Base-by-base conservation (phyloP, 2,888 invertebrate genomes). In the Melinaea marsaeus region DNA sequence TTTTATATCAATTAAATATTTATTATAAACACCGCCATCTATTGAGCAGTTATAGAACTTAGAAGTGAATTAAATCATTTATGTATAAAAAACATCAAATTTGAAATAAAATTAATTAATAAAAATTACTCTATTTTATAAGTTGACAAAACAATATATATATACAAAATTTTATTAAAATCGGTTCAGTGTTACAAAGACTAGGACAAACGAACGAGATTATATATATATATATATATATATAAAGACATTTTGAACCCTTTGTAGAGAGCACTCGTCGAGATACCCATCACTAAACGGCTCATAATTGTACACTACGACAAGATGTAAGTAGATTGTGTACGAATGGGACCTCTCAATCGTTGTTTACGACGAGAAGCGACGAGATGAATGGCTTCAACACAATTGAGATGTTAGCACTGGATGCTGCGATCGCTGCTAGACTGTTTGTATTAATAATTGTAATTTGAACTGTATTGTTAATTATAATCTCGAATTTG, bases 351-450 rank as follows among this genome's bases (percentile, higher is more conserved):
- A 74, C 72, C 73, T 71, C 71, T 74, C 72, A 74, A 68, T 68
- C 55, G 66, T 69, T 67, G 59, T 70, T 71, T 70, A 70, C 69
- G 73, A 72, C 68, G 71, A 73, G 73, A 71, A 72, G 72, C 71
- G 70, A 67, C 22, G 22, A 73, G 76, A 74, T 76, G 79, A 79
- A 72, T 74, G 79, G 68, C 63, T 65, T 66, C 63, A 64, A 71
- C 71, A 68, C 69, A 78, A 87, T 87, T 86, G 84, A 87, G 80
- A 71, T 78, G 84, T 85, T 83, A 76, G 74, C 80, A 80, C 80
- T 79, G 66, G 51, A 6, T 69, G 70, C 70, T 69, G 60, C 62
- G 61, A 62, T 58, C 51, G 48, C 66, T 63, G 68, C 63, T 68
- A 61, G 62, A 46, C 6, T 57, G 62, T 60, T 62, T 67, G 57